phyloP scores from a whole-genome alignment of 1,140 invertebrate genomes.

The Formica selysi region DNA sequence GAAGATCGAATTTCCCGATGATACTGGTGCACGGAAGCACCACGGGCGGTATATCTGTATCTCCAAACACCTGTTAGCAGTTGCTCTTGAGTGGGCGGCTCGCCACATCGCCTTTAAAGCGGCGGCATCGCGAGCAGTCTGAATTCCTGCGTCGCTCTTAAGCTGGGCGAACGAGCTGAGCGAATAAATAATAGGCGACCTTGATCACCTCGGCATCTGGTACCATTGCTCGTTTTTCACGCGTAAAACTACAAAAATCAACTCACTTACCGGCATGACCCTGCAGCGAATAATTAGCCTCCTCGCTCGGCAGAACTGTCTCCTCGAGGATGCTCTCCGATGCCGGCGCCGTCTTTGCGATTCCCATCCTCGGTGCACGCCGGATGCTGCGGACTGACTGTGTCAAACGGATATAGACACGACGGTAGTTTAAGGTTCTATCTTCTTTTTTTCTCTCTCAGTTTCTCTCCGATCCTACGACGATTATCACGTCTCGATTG shows the following conservation, averaged over 20 bases:
- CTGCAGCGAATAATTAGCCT: constrained; percentile 84
- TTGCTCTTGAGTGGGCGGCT: constrained; percentile 70
- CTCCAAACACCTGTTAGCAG: constrained; percentile 84
- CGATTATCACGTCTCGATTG: constrained; percentile 72
- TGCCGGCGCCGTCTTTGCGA: constrained; percentile 79
- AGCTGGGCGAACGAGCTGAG: constrained; percentile 1
- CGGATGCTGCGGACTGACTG: constrained; percentile 10
- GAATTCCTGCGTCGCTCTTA: constrained; percentile 40
- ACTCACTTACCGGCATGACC: constrained; percentile 82
- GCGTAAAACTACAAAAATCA: constrained; percentile 6
- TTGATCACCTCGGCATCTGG: constrained; percentile 16
- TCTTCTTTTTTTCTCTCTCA: too few species aligned
- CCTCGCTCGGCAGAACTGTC: constrained; percentile 82
- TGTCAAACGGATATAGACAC: constrained; percentile 54
- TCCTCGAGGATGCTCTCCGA: constrained; percentile 82
- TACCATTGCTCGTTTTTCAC: not conserved
- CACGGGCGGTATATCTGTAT: constrained; percentile 82
- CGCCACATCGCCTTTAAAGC: constrained; percentile 76
- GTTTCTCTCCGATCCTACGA: constrained; percentile 15
- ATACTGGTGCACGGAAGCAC: constrained; percentile 2
- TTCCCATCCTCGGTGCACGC: constrained; percentile 81
- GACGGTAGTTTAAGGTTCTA: not conserved
- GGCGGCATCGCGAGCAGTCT: constrained; percentile 2
- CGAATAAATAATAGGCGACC: not conserved
- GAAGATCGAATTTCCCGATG: constrained; percentile 15